phyloP scores from a whole-genome alignment of 1,140 invertebrate genomes.

The Gonatopus flavifemur region DNA sequence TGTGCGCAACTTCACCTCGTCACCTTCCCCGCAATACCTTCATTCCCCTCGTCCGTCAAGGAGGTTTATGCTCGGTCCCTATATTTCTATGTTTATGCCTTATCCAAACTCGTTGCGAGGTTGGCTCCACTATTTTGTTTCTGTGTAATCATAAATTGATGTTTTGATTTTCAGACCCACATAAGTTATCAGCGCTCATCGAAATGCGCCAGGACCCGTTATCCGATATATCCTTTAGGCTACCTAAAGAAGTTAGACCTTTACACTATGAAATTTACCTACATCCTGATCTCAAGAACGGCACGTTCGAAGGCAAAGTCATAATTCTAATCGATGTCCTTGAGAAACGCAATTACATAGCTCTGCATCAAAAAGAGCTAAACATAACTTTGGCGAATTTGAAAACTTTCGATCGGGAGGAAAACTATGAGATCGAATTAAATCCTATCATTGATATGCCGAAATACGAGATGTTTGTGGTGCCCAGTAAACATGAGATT shows the following conservation, averaged over 20 bases:
- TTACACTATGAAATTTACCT: conserved; percentile 75
- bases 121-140: too few relatives aligned
- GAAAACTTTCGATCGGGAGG: conserved; percentile 31
- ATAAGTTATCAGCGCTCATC: conserved; percentile 12
- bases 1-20: too few relatives aligned
- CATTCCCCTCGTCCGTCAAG: too few relatives aligned
- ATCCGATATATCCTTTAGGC: conserved; percentile 56
- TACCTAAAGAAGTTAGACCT: conserved; percentile 71
- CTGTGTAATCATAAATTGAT: not conserved
- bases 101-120: conserved; percentile 12
- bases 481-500: conserved; percentile 60
- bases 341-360: conserved; percentile 62
- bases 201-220: conserved; percentile 34
- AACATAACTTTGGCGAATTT: conserved; percentile 57
- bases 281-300: conserved; percentile 70
- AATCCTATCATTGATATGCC: conserved; percentile 41
- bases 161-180: conserved; percentile 27
- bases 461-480: conserved; percentile 69
- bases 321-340: conserved; percentile 68
- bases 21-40: too few relatives aligned
- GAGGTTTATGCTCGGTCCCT: too few relatives aligned
- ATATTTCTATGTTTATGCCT: too few relatives aligned
- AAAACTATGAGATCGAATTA: conserved; percentile 39
- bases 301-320: conserved; percentile 72
- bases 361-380: conserved; percentile 71